Conservation (phyloP, 2,113 vertebrate species). For the Pygoscelis adeliae region DNA sequence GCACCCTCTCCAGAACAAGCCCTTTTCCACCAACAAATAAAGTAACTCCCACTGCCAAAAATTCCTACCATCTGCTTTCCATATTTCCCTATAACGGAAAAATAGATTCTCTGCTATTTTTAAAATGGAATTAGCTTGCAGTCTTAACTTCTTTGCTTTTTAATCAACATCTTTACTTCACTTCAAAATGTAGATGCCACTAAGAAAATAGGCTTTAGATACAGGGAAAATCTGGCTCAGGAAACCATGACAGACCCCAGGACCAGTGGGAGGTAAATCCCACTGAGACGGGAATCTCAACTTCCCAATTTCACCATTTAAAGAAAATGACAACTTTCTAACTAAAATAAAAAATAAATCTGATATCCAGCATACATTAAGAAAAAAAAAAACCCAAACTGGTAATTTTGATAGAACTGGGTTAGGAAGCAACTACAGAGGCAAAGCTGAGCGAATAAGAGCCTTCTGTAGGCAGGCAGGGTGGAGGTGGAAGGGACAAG, state of each 20-base stretch:
- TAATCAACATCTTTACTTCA: not conserved
- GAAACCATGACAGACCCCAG: not conserved
- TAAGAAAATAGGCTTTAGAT: not conserved
- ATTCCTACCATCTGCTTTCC: slow-evolving; percentile 17
- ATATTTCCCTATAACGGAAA: slow-evolving; percentile 28
- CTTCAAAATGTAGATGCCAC: not conserved
- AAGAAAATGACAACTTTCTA: not conserved
- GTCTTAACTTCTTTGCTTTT: not conserved
- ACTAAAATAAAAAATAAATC: not conserved
- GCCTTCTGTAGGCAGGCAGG: not conserved
- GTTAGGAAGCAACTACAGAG: not conserved
- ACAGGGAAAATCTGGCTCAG: not conserved
- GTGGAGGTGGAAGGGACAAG: not conserved
- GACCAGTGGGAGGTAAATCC: not conserved
- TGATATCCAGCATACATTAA: not conserved
- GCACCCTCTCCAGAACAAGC: not conserved
- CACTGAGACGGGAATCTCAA: not conserved
- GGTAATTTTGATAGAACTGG: not conserved
- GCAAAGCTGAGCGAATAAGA: not conserved
- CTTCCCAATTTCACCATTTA: not conserved
- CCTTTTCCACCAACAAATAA: not conserved
- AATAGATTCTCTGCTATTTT: slow-evolving; percentile 37
- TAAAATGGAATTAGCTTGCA: not conserved
- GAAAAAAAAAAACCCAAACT: not conserved
- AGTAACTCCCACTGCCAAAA: not conserved